These are phyloP conservation scores for Hydroisotoma schaefferi DNA, from an alignment of 2,888 invertebrate species.

Conservation along the genomic window DNA sequence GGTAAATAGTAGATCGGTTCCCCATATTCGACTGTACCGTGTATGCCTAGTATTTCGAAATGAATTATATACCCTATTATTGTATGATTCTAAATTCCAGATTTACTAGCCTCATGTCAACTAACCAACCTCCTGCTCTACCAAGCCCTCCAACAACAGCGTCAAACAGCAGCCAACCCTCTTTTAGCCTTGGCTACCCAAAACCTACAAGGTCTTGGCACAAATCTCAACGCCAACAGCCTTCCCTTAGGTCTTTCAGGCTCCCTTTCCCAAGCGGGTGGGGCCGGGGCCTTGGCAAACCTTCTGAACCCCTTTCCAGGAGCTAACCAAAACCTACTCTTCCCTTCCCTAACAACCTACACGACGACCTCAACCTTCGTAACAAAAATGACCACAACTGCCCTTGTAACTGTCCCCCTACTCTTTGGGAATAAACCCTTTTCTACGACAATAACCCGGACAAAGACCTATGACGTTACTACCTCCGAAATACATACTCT, in stretches of 20 bases:
- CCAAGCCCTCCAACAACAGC: slow-evolving; percentile 44
- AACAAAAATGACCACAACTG: slow-evolving; percentile 43
- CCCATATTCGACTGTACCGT: too few species aligned
- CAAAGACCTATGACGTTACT: slow-evolving; percentile 39
- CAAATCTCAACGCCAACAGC: slow-evolving; percentile 20
- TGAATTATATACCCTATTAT: too few species aligned
- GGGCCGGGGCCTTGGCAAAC: slow-evolving; percentile 12
- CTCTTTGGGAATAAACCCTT: slow-evolving; percentile 45
- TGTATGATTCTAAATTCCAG: slow-evolving; percentile 28
- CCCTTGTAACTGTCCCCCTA: slow-evolving; percentile 43
- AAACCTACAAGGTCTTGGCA: slow-evolving; percentile 33
- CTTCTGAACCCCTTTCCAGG: slow-evolving; percentile 36
- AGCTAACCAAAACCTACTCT: slow-evolving; percentile 37
- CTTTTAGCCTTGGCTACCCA: slow-evolving; percentile 28
- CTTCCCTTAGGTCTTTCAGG: slow-evolving; percentile 8
- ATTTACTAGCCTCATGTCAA: slow-evolving; percentile 47
- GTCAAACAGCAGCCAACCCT: slow-evolving; percentile 22
- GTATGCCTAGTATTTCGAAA: too few species aligned
- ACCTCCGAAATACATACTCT: slow-evolving; percentile 36
- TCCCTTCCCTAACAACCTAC: slow-evolving; percentile 39
- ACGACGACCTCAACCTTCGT: slow-evolving; percentile 43
- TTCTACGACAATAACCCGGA: slow-evolving; percentile 34
- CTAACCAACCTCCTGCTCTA: slow-evolving; percentile 48
- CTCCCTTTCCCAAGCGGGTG: background rate
- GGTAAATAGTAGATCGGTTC: too few species aligned